Base-by-base conservation (phyloP, 2,888 invertebrate species). In the Pandemis cinnamomeana region DNA sequence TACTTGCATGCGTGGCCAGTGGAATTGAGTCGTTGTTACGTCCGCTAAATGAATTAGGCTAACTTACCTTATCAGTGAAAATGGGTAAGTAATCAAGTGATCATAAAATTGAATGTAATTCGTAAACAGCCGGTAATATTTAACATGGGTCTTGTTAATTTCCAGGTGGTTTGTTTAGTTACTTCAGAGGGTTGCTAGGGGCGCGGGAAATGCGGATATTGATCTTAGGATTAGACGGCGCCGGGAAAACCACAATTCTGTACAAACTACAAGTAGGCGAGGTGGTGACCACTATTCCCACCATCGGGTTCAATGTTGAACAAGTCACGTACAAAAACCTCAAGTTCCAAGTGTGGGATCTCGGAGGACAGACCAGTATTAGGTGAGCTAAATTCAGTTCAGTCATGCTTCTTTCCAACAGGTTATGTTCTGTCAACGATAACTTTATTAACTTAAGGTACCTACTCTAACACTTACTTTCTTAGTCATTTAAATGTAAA, bases 331-430 rank as follows among this genome's bases (percentile, higher is more conserved):
- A 99, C 91, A 99, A 99, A 95, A 99, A 99, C 95, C 95, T 99
- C 79, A 99, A 99, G 94, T 99, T 99, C 89, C 99, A 99, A 96
- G 99, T 98, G 46, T 99, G 99, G 99, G 99, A 99, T 95, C 95
- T 99, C 71, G 99, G 99, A 71, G 99, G 99, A 82, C 99, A 99
- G 91, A 99, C 99, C 77, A 99, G 99, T 95, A 99, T 99, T 93
- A 96, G 98, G 98, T 98, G 94, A 87, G 87, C 80, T 69, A 69
- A 58, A 11, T 27, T 10, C 62, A 62, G 61, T 53, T 72, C 10
- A 10, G 7, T 53, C 75, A 48, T 58, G 63, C 67, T 36, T 36
- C 44, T 75, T 63, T 46, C 7, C 13, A n/a, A 71, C 67, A 76
- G 79, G 80, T 80, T 77, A 82, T 77, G 76, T 81, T 72, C 72